phyloP scores from a whole-genome alignment of 2,888 invertebrate genomes.

The Tachina fera region DNA sequence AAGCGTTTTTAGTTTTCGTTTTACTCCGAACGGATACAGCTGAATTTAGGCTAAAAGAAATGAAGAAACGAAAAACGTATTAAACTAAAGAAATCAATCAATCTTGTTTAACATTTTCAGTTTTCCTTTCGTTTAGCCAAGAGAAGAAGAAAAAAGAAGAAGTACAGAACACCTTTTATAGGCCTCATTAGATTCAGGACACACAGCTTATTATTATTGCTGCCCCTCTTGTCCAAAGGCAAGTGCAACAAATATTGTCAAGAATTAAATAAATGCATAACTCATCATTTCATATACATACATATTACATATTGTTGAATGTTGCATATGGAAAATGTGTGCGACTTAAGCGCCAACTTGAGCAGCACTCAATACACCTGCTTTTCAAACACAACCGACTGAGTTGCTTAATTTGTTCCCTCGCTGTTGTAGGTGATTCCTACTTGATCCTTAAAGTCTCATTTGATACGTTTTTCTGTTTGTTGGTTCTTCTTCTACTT shows the following conservation, averaged over 20 bases:
- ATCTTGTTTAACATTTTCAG: conserved; percentile 48
- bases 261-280: conserved; percentile 51
- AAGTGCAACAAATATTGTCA: conserved; percentile 46
- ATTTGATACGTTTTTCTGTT: conserved; percentile 15
- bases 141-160: neutral
- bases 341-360: conserved; percentile 57
- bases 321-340: conserved; percentile 29
- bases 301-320: conserved; percentile 36
- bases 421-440: conserved; percentile 64
- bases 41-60: conserved; percentile 4
- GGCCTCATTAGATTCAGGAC: conserved; percentile 68
- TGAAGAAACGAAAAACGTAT: neutral
- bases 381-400: conserved; percentile 6
- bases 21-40: conserved; percentile 55
- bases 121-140: conserved; percentile 14
- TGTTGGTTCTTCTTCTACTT: neutral
- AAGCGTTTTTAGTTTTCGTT: neutral
- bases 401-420: neutral
- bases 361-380: conserved; percentile 44
- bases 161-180: conserved; percentile 63
- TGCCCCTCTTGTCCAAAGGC: neutral
- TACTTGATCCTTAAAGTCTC: conserved; percentile 50
- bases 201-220: conserved; percentile 51
- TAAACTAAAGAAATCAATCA: conserved; percentile 61
- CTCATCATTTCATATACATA: conserved; percentile 59